Evolutionary conservation across 2,113 vertebrate species (phyloP).

Genomic region (Numida meleagris): DNA sequence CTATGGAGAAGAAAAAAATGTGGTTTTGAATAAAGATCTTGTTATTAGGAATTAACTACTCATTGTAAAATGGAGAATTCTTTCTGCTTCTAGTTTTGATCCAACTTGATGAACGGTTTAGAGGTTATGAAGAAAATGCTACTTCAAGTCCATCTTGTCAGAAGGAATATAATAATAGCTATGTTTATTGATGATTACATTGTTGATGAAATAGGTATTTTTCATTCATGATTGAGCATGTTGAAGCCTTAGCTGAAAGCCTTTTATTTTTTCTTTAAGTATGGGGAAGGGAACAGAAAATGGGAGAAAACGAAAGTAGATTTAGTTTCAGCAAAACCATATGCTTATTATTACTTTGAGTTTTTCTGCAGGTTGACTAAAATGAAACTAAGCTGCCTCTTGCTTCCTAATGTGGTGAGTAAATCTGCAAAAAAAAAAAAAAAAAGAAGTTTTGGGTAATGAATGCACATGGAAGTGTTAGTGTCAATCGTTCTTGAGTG

Average conservation of each 20-base stretch:
- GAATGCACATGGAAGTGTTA: background rate
- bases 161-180: background rate
- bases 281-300: background rate
- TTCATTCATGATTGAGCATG: background rate
- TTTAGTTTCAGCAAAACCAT: background rate
- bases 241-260: background rate
- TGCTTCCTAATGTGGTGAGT: background rate
- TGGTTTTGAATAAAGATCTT: background rate
- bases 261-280: background rate
- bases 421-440: background rate
- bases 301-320: background rate
- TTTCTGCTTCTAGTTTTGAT: background rate
- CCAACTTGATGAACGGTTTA: background rate
- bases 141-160: background rate
- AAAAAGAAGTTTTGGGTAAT: background rate
- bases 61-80: background rate
- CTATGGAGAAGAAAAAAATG: background rate
- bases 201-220: background rate
- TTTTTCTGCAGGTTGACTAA: background rate
- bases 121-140: background rate
- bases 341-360: background rate
- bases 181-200: background rate
- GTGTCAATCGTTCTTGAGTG: background rate
- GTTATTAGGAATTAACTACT: background rate
- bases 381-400: background rate